Base-by-base conservation (phyloP, 2,113 vertebrate species). In the Tragulus kanchil region DNA sequence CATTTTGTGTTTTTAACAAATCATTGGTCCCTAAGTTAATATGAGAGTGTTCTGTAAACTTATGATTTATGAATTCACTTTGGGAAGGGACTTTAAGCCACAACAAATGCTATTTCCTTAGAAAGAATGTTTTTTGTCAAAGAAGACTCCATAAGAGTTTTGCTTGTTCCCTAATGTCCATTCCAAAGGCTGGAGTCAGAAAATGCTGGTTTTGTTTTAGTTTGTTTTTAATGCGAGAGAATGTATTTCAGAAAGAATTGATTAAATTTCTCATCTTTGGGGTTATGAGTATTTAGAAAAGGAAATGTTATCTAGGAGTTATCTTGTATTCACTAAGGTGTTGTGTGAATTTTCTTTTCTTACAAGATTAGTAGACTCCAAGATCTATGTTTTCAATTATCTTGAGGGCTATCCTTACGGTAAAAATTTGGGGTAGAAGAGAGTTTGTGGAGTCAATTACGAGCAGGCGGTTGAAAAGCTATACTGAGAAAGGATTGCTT, bases 231-330 rank as follows among this genome's bases (percentile, higher is more conserved):
- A 71, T 23, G 31, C 2, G 45, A 83, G 36, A 78, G n/a, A 26
- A 75, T 59, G 15, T 19, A 92, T 89, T 87, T 94, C 69, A 92
- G 73, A 45, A 95, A 86, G n/a, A 87, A 50, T 0, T 95, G 77
- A 89, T 69, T 93, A 84, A 71, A 84, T 69, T 85, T 82, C 78
- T 36, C 61, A 36, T 69, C 52, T 83, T 42, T 89, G 65, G 58
- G 12, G 11, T 82, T 93, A 58, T 13, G 45, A 96, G 75, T 73
- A 78, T 88, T 91, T 73, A 96, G 50, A 73, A 36, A 94, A 95
- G 81, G 13, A 90, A 65, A 89, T 83, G 77, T 90, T 79, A 93
- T 61, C 25, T 48, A 77, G 93, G 42, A 85, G 25, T 9, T 14
- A 77, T 17, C 48, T 48, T 13, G 54, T 6, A 59, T 61, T 89